Base-by-base conservation (phyloP, 2,888 invertebrate species). In the Drosophila aldrichi region DNA sequence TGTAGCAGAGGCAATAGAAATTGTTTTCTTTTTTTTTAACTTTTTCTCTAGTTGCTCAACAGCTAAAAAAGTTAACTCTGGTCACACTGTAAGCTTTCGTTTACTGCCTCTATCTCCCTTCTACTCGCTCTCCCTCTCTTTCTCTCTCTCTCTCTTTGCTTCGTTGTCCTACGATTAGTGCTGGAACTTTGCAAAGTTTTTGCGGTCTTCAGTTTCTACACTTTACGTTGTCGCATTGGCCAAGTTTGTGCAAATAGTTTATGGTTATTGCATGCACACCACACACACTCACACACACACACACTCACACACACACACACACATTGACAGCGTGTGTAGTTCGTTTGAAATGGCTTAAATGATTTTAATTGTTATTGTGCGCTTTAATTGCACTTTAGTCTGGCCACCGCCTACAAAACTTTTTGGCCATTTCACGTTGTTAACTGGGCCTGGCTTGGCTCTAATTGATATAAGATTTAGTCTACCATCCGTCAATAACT, bases 201-300 rank as follows among this genome's bases (percentile, higher is more conserved):
- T 88, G 87, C 80, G 89, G 89, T 74, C 77, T 83, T 74, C 70
- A 67, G 40, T 52, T 65, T 46, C 74, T 58, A 67, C 73, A 79
- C 70, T 81, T 59, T 74, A 86, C 74, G 70, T 72, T 74, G 77
- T 70, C 77, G 88, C 67, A 86, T 75, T 71, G 72, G 54, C 60
- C 59, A 86, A 88, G 65, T 86, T 90, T 87, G 89, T 77, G 89
- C 84, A 87, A 88, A 87, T 87, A 88, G 89, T 87, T 90, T 88
- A 88, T 86, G 87, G 86, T 88, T 87, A 90, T 86, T 88, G 75
- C 83, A 78, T 55, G 70, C n/a, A 38, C 38, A 29, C 16, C 38
- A 29, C 16, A 41, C 32, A 38, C 41, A 12, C 20, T 14, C 40
- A 9, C 32, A 66, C 51, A 56, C 58, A 44, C 22, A 32, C 41